Base-by-base conservation (phyloP, 2,113 vertebrate genomes). In the Pituophis catenifer region DNA sequence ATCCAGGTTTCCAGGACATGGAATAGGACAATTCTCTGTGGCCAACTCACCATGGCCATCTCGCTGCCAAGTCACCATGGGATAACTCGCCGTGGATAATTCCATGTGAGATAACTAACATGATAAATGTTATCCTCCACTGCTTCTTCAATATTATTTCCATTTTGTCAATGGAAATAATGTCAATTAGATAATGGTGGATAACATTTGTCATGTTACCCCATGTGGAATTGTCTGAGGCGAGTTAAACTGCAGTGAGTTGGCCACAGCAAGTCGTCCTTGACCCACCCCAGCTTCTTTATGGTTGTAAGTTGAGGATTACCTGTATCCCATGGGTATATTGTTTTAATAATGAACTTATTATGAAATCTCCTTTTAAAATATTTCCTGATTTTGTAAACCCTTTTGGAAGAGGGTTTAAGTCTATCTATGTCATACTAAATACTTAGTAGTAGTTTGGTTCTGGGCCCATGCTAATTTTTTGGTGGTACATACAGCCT, bases 71-170 rank as follows among this genome's bases (percentile, higher is more conserved):
- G 29, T 65, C 62, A n/a, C 62, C 9, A 5, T n/a, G 29, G 26
- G 29, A 65, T 0, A 29, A 65, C 62, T 13, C 11, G 0, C 10
- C 0, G 0, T 0, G 10, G 26, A 65, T 29, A n/a, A 65, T 26
- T 65, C 26, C 62, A 11, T 12, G 12, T 65, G 62, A 26, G 62
- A 65, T n/a, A 59, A 59, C 21, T 59, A 59, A 59, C 2, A 2
- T 3, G 58, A 59, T 59, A 59, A 62, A 62, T 59, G 23, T 59
- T 24, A 65, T 10, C 11, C 26, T 13, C 26, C 26, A 29, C 62
- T n/a, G 62, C 12, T 65, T 65, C 59, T 65, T 65, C 26, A 5
- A 65, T 12, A 65, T 65, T 29, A 65, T 62, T 62, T 12, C 24
- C 59, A 26, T 62, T 62, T 62, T 12, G 26, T 12, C 59, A 26